Evolutionary conservation across 2,888 invertebrate species (phyloP).

Genomic region (Nowickia ferox): DNA sequence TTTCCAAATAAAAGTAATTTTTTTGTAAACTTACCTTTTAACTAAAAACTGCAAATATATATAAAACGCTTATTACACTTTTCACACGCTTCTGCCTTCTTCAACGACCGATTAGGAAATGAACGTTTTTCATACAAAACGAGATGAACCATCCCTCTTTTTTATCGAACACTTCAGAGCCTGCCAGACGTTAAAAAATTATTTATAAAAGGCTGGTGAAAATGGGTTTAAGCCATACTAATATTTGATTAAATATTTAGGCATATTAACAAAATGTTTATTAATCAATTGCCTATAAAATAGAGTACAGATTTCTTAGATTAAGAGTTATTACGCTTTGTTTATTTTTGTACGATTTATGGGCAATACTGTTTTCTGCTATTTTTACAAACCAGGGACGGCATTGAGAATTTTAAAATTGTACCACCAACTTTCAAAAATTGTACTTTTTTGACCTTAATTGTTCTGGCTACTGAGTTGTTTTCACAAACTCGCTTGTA

Average conservation of each 20-base stretch:
- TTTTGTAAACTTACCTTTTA: constrained; percentile 63
- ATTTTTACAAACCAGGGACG: too few species aligned
- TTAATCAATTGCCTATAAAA: neutral
- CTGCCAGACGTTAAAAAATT: constrained; percentile 35
- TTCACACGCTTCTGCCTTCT: constrained; percentile 47
- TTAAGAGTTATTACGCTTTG: neutral
- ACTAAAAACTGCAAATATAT: constrained; percentile 24
- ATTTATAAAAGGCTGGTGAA: neutral
- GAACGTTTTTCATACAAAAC: constrained; percentile 56
- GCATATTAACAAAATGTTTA: neutral
- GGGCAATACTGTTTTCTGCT: constrained; percentile 17
- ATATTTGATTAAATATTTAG: neutral
- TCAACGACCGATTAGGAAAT: constrained; percentile 68
- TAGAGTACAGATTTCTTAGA: neutral
- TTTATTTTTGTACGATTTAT: neutral
- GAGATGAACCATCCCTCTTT: constrained; percentile 36
- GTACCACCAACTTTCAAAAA: too few species aligned
- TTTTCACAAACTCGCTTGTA: too few species aligned
- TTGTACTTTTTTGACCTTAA: too few species aligned
- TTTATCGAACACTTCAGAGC: constrained; percentile 3
- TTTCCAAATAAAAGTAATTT: neutral
- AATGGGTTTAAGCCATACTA: neutral
- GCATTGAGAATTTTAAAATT: too few species aligned
- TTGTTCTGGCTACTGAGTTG: too few species aligned
- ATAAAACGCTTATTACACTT: neutral